Percentiles rank a stretch among this genome's conserved stretches.
Conservation (phyloP, 2,797 vertebrate species). For the Coccyzus lansbergi region DNA sequence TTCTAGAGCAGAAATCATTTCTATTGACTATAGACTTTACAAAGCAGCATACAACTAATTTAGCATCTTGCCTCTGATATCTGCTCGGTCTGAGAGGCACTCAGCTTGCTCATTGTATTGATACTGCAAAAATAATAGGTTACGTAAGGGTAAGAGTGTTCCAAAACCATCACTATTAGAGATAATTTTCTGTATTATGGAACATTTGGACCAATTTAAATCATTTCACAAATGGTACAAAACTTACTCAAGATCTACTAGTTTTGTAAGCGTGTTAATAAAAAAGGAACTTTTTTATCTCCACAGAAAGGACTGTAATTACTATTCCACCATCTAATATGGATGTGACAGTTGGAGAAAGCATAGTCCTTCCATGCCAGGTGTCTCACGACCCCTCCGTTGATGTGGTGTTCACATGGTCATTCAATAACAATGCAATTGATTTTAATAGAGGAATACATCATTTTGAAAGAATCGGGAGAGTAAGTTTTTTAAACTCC, state of each 20-base stretch:
- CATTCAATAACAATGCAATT: slow-evolving; percentile 84
- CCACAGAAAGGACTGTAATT: slow-evolving; percentile 85
- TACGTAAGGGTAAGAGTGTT: background rate
- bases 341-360: slow-evolving; percentile 88
- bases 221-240: background rate
- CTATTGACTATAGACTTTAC: background rate
- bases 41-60: background rate
- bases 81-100: background rate
- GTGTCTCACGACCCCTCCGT: slow-evolving; percentile 85
- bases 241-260: background rate
- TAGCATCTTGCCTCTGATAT: background rate
- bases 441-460: slow-evolving; percentile 81
- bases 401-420: slow-evolving; percentile 85
- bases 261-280: background rate
- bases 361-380: slow-evolving; percentile 87
- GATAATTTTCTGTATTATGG: background rate
- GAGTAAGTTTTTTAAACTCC: slow-evolving; percentile 76
- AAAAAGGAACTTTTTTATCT: background rate
- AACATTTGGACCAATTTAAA: background rate
- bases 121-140: background rate
- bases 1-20: background rate
- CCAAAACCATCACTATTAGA: background rate
- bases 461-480: slow-evolving; percentile 89
- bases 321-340: slow-evolving; percentile 81
- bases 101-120: fast-evolving